Evolutionary conservation across 2,888 invertebrate genomes (phyloP).

Genomic region (Ochropacha duplaris): DNA sequence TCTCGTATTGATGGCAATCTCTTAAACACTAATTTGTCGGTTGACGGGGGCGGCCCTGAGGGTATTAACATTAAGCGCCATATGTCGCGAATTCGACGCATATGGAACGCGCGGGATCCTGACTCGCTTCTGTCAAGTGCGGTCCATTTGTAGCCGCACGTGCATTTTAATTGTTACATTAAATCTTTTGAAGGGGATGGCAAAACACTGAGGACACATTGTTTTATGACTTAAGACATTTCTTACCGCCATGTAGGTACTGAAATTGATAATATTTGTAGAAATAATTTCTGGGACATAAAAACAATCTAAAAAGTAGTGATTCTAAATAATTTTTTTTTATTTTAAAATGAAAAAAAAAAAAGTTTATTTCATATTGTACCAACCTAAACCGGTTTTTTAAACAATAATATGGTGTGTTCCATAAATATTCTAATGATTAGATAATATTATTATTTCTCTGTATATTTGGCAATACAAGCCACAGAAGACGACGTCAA

Average conservation of each 20-base stretch:
- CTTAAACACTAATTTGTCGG: conserved; percentile 74
- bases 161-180: conserved; percentile 63
- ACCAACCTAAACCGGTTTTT: too few relatives aligned
- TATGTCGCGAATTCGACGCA: conserved; percentile 60
- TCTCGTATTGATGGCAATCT: conserved; percentile 71
- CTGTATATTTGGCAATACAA: conserved; percentile 11
- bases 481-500: conserved; percentile 25
- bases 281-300: too few relatives aligned
- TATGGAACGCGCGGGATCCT: conserved; percentile 24
- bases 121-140: conserved; percentile 26
- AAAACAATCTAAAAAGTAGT: too few relatives aligned
- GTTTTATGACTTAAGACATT: too few relatives aligned
- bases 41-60: conserved; percentile 29
- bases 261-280: too few relatives aligned
- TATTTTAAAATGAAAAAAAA: too few relatives aligned
- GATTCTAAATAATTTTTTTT: too few relatives aligned
- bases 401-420: too few relatives aligned
- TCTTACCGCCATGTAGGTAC: too few relatives aligned
- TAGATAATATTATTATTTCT: neutral
- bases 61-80: conserved; percentile 51
- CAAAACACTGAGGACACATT: neutral
- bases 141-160: conserved; percentile 30
- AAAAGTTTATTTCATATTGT: too few relatives aligned
- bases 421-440: too few relatives aligned
- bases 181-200: conserved; percentile 19